A percentile compares a stretch with the other conserved stretches of the same genome.
phyloP scores from a whole-genome alignment of 2,113 vertebrate species.

The Lasiurus cinereus region DNA sequence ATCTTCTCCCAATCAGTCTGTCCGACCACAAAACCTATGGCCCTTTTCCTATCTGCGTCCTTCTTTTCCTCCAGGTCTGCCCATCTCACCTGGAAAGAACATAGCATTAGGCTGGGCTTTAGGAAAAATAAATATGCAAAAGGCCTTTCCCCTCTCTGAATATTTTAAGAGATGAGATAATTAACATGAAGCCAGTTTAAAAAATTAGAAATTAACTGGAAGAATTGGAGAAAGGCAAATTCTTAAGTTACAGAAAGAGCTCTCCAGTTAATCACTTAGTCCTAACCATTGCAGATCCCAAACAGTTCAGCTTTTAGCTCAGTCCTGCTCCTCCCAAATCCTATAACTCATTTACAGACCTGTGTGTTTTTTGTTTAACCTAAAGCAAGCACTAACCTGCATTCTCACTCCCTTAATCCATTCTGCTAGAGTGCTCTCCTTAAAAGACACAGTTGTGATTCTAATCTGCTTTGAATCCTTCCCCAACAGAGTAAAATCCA shows the following conservation, averaged over 20 bases:
- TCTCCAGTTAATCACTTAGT: not conserved
- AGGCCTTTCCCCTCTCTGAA: conserved; percentile 42
- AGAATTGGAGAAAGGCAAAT: conserved; percentile 13
- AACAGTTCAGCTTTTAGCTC: not conserved
- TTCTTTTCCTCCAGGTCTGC: conserved; percentile 99
- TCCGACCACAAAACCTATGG: conserved; percentile 99
- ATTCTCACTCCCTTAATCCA: not conserved
- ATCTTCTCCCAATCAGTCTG: conserved; percentile 99
- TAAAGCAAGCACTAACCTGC: not conserved
- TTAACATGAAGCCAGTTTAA: conserved; percentile 46
- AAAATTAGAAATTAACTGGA: not conserved
- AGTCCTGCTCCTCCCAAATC: not conserved
- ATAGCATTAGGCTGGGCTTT: conserved; percentile 72
- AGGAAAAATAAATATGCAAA: conserved; percentile 32
- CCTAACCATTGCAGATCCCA: not conserved
- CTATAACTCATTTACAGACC: not conserved
- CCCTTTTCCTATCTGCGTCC: conserved; percentile 97
- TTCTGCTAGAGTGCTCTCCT: not conserved
- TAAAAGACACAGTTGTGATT: conserved; percentile 25
- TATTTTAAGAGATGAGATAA: not conserved
- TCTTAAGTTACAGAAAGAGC: conserved; percentile 24
- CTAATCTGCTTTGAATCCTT: conserved; percentile 31
- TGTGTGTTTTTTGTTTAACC: not conserved
- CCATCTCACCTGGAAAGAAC: conserved; percentile 95
- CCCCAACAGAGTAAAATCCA: not conserved